These are phyloP conservation scores for Beroe forskalii DNA, from an alignment of 37 sponge, comb jelly and placozoan genomes.

Conservation along the genomic window DNA sequence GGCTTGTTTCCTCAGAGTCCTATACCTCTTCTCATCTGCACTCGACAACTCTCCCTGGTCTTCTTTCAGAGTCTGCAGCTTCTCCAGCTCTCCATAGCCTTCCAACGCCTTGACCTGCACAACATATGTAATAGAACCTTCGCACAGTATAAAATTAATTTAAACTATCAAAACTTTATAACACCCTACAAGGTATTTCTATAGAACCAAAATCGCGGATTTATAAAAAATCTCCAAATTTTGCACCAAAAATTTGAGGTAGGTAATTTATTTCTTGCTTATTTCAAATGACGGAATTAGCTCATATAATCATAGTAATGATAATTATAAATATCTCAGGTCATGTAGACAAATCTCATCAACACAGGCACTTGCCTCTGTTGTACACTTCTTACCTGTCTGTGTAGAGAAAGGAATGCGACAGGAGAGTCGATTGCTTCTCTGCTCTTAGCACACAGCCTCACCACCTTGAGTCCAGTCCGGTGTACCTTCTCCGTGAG, in stretches of 20 bases:
- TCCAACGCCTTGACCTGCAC: constrained; percentile 33
- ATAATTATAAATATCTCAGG: no score
- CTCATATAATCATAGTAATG: no score
- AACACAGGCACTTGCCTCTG: no score
- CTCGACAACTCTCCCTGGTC: constrained; percentile 89
- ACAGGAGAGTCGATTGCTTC: constrained; percentile 96
- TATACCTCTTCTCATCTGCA: constrained; percentile 89
- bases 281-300: no score
- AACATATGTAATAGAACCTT: not conserved
- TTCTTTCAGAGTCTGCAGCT: constrained; percentile 90
- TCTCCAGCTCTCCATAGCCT: constrained; percentile 84
- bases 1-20: constrained; percentile 76
- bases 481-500: constrained; percentile 97
- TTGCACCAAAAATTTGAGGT: no score
- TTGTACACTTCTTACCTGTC: constrained; percentile 90
- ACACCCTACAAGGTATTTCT: no score
- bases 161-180: no score
- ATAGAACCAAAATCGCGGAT: no score
- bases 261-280: no score
- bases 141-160: no score
- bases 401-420: constrained; percentile 89
- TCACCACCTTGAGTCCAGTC: constrained; percentile 81
- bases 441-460: constrained; percentile 94
- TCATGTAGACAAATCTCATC: no score
- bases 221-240: no score